Evolutionary conservation across 1,140 invertebrate species (phyloP), one percentile per base, ranked within the genome.

Genomic region (Saxidomus purpurata): DNA sequence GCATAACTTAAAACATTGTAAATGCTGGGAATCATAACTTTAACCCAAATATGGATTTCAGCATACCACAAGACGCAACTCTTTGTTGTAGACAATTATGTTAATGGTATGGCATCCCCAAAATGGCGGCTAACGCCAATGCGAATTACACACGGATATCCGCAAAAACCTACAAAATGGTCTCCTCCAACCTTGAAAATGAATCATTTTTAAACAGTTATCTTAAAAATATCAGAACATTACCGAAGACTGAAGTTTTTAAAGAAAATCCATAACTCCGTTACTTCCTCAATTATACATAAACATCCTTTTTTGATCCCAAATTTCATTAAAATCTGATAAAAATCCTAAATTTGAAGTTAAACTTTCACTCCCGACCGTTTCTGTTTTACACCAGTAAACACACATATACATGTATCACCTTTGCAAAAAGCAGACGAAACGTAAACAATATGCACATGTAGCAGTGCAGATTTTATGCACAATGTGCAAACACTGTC

Each of bases 391-490:
- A 49, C 76, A 79, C 36, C 34, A 55, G 76, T 79, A 52, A 79
- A 55, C 76, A 79, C 28, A 38, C 76, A 79, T 79, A n/a, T 49
- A 76, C 19, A 76, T 76, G 38, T 43, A 79, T 79, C 76, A 79
- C 76, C 76, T 79, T 79, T 79, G 76, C 76, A 79, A 79, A 79
- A 79, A 79, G 47, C 76, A 79, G 76, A 79, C 76, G 47, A 19
- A 79, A 55, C 76, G 49, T 79, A 79, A 79, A 79, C 76, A 79
- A 79, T 79, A 79, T 79, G 76, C 76, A 79, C 76, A 76, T 76
- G 71, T 76, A 49, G 71, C 25, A 55, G 47, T 79, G 49, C 76
- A 79, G 76, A 55, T 38, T 79, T 79, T 52, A 79, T 79, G 76
- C 76, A 79, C 49, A 79, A 36, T 15, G 76, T 79, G 76, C 49